Evolutionary conservation across 2,888 invertebrate species (phyloP).

Genomic region (Phalangium opilio): DNA sequence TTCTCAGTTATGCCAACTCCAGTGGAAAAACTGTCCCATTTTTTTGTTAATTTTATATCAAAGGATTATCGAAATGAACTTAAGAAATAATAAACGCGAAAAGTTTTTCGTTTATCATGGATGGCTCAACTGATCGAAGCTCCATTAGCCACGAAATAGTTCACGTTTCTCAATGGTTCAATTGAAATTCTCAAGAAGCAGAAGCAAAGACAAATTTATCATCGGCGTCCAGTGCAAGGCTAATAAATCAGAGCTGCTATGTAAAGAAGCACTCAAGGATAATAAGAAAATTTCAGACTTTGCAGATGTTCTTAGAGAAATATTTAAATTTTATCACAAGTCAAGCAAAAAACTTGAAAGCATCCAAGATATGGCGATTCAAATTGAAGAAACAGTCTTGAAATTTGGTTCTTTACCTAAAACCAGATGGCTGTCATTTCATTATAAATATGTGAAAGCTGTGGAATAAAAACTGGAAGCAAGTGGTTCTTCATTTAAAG

Average conservation of each 20-base stretch:
- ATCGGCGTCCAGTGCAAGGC: conserved; percentile 1
- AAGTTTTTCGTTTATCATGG: conserved; percentile 7
- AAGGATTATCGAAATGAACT: conserved; percentile 2
- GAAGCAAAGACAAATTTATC: not conserved
- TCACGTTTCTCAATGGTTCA: conserved; percentile 5
- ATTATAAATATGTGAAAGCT: no score
- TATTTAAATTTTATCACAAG: conserved; percentile 6
- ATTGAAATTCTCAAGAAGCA: not conserved
- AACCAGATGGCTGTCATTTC: no score
- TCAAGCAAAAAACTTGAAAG: not conserved
- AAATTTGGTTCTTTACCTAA: no score
- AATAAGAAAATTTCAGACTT: conserved; percentile 1
- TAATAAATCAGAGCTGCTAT: conserved; percentile 4
- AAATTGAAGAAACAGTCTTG: no score
- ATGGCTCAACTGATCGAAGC: conserved; percentile 4
- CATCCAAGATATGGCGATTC: conserved; percentile 1
- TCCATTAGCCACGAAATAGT: conserved; percentile 8
- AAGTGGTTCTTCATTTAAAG: no score
- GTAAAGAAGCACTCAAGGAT: not conserved
- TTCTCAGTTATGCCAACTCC: conserved; percentile 7
- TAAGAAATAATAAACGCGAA: not conserved
- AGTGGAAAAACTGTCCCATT: no score
- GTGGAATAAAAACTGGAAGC: no score
- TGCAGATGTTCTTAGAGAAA: conserved; percentile 1
- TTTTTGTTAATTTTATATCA: conserved; percentile 9